Evolutionary conservation across 1,140 invertebrate species (phyloP), one percentile per base, ranked within the genome.

Genomic region (Popillia japonica): DNA sequence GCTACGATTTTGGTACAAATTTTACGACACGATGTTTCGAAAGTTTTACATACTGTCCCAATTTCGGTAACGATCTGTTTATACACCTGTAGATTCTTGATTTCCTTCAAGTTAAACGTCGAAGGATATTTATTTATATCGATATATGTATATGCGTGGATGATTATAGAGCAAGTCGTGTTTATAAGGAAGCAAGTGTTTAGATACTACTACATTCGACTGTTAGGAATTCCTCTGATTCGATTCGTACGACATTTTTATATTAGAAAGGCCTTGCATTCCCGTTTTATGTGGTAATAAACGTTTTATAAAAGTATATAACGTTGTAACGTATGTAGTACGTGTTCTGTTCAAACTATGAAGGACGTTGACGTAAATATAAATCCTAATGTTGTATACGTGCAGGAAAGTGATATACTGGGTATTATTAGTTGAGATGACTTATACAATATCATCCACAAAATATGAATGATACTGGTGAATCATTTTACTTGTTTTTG

Each of bases 131-230:
- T 17, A 17, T 55, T 55, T 55, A 55, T 55, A 55, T 55, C 48
- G 14, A 17, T n/a, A 48, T 14, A n/a, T 4, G 27, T 34, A 4
- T 34, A 34, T 4, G 27, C 4, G 1, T 34, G 1, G 27, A 48
- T 17, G 11, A 55, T 55, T 55, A 55, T 55, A 17, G 17, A 55
- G 17, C 48, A 17, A 17, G 48, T 17, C 17, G 2, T 55, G 48
- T 55, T 55, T 55, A 55, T 55, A 55, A 55, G 48, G 48, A 55
- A 55, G 48, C 6, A 55, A 55, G 48, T 55, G 48, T 55, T 55
- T 55, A 14, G 4, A 55, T 55, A 17, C n/a, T 34, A 34, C 27
- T 14, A 55, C 48, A 6, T 17, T 55, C 48, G n/a, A 55, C 6
- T 17, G 48, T 44, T 34, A 44, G 14, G 42, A 44, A 44, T 55